Base-by-base conservation (phyloP, 2,113 vertebrate species). In the Chroicocephalus ridibundus region DNA sequence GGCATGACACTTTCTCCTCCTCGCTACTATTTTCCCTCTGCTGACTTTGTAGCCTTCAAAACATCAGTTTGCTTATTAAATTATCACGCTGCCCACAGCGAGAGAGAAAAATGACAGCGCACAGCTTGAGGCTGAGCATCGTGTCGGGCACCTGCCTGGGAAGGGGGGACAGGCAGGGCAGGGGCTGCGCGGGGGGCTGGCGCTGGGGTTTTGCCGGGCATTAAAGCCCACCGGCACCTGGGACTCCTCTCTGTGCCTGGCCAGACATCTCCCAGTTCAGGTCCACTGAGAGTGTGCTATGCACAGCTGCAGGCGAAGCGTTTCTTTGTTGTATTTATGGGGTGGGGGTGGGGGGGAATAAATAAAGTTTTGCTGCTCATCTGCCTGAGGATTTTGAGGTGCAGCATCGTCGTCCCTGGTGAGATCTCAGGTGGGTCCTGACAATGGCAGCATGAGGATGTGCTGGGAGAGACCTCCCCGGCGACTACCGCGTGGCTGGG, bases 401-500 rank as follows among this genome's bases (percentile, higher is more conserved):
- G 14, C 15, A 34, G 8, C 14, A 5, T 8, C 12, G 13, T 21
- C 1, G 9, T 25, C 44, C 38, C 29, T 52, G 52, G 14, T 69
- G 64, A 69, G 60, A 84, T 8, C 7, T 62, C 51, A 34, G 36
- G 38, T 36, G 62, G 34, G 21, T 65, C 64, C 86, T 92, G 62
- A 57, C 58, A 74, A 82, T 86, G 38, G 25, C 21, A 78, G 29
- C 5, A 1, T 29, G 70, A 82, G 36, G 32, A 26, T 76, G 42
- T 34, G 22, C 46, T 76, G 76, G 68, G 72, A 75, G 26, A 90
- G 36, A 64, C n/a, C 32, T 13, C 51, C 29, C 18, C 2, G 3
- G 60, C 1, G 29, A 51, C 18, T 52, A 5, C 17, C 0, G 0
- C 0, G 0, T 64, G 57, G 52, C 69, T 94, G 90, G 70, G 68